These are phyloP conservation scores for Mimumesa dahlbomi DNA, from an alignment of 2,888 invertebrate genomes.

Conservation along the genomic window DNA sequence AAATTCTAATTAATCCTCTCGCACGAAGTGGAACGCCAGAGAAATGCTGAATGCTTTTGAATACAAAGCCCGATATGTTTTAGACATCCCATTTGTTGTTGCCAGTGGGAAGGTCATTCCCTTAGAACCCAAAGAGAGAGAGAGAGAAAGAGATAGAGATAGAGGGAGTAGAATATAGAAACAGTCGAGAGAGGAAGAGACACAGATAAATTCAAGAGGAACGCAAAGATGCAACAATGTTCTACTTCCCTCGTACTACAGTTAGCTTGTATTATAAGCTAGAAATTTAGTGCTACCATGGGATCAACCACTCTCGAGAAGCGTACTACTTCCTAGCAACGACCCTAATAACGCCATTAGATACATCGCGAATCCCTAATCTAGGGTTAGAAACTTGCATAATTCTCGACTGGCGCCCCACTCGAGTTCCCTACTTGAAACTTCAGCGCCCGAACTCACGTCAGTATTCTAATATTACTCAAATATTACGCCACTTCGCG, in stretches of 20 bases:
- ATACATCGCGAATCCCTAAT: conserved; percentile 76
- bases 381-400: conserved; percentile 69
- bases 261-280: conserved; percentile 74
- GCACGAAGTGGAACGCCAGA: conserved; percentile 24
- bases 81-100: conserved; percentile 51
- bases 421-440: conserved; percentile 57
- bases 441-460: conserved; percentile 51
- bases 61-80: conserved; percentile 31
- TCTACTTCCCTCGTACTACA: conserved; percentile 59
- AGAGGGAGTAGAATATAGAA: conserved; percentile 6
- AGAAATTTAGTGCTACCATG: conserved; percentile 74
- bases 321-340: conserved; percentile 70
- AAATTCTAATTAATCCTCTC: conserved; percentile 59
- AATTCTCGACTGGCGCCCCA: conserved; percentile 60
- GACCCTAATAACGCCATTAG: conserved; percentile 78
- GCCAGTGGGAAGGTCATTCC: conserved; percentile 48
- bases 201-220: conserved; percentile 14
- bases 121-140: conserved; percentile 24
- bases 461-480: conserved; percentile 42
- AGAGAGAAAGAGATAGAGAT: conserved; percentile 7
- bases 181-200: background rate
- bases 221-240: conserved; percentile 62
- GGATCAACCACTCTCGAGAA: conserved; percentile 73
- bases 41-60: conserved; percentile 45
- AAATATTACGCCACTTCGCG: conserved; percentile 34